phyloP scores from a whole-genome alignment of 2,888 invertebrate genomes.

The Trissolcus brochymenae region DNA sequence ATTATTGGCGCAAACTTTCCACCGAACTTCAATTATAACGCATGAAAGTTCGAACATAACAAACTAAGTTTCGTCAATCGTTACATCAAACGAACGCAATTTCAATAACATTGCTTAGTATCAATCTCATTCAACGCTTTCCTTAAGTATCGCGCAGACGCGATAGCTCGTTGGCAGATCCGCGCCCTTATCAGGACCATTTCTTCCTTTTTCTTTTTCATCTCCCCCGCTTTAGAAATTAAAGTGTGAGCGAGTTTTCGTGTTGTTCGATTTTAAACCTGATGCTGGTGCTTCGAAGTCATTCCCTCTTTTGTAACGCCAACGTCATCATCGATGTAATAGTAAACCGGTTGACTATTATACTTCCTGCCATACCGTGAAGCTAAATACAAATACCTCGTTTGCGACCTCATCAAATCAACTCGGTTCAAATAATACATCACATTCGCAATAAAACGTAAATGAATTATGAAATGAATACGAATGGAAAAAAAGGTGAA shows the following conservation, averaged over 20 bases:
- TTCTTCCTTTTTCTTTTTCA: too few species aligned
- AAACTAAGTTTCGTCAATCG: constrained; percentile 14
- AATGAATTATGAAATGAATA: too few species aligned
- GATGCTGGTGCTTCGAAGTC: background rate
- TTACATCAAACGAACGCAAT: constrained; percentile 14
- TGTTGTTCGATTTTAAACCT: too few species aligned
- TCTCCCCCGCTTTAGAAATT: too few species aligned
- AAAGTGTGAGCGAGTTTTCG: too few species aligned
- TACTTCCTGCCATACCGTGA: constrained; percentile 22
- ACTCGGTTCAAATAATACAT: constrained; percentile 20
- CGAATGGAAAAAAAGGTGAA: too few species aligned
- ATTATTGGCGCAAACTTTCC: constrained; percentile 14
- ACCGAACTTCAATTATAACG: constrained; percentile 17
- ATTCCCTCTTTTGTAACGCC: constrained; percentile 13
- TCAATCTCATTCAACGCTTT: background rate
- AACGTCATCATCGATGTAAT: constrained; percentile 41
- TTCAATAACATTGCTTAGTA: constrained; percentile 3
- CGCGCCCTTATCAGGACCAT: too few species aligned
- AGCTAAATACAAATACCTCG: constrained; percentile 21
- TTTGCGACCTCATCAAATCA: constrained; percentile 21
- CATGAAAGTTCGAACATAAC: constrained; percentile 12
- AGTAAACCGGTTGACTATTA: constrained; percentile 42
- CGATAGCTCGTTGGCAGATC: background rate
- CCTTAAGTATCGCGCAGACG: background rate
- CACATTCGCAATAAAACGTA: background rate